Percentiles rank a stretch among this genome's conserved stretches.
Evolutionary conservation across 2,113 vertebrate genomes (phyloP).

Genomic region (Dromas ardeola): DNA sequence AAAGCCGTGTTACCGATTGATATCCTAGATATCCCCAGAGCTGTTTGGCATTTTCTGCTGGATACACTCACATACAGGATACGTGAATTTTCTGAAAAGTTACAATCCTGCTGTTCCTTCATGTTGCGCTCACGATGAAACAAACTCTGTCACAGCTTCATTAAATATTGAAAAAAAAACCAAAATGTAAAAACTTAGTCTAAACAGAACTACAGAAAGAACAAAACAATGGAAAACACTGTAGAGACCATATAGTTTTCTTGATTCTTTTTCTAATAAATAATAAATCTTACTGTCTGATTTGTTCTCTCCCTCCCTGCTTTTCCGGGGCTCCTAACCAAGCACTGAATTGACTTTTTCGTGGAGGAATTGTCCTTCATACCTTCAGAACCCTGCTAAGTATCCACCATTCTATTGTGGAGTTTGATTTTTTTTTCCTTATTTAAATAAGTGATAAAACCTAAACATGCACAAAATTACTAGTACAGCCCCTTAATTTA

Average conservation of each 20-base stretch:
- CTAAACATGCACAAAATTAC: neutral
- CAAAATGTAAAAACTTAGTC: neutral
- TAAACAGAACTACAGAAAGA: neutral
- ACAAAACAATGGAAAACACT: neutral
- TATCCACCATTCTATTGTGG: neutral
- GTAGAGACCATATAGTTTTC: neutral
- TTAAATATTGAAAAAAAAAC: neutral
- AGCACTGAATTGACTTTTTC: neutral
- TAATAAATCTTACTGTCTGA: neutral
- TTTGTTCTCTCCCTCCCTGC: rapidly evolving
- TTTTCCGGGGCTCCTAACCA: neutral
- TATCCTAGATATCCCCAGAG: neutral
- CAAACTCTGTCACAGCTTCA: neutral
- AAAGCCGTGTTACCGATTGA: neutral
- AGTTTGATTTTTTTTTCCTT: neutral
- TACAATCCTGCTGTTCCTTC: neutral
- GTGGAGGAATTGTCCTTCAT: neutral
- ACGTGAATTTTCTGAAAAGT: neutral
- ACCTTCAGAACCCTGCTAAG: neutral
- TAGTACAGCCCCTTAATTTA: neutral
- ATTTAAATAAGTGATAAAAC: neutral
- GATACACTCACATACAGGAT: neutral
- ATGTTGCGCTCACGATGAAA: neutral
- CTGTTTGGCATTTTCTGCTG: neutral
- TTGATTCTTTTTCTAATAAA: neutral